Conservation (phyloP, 2,797 vertebrate species). For the Moxostoma hubbsi region DNA sequence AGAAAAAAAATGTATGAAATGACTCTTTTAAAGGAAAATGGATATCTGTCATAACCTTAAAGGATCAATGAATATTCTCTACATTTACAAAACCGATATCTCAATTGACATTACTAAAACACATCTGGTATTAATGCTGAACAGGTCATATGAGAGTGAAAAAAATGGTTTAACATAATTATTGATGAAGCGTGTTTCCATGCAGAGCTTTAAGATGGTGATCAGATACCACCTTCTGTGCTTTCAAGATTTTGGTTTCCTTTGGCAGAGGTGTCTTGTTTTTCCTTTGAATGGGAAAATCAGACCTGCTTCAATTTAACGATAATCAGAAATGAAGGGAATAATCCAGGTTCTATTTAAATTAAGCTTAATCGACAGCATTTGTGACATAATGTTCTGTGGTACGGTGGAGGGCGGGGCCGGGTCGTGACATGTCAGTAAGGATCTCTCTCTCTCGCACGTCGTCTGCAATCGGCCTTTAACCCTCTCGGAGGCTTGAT, state of each 20-base stretch:
- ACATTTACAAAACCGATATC: not conserved
- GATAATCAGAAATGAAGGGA: not conserved
- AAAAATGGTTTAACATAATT: not conserved
- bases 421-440: too few relatives aligned
- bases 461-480: too few relatives aligned
- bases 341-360: too few relatives aligned
- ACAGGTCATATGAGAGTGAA: not conserved
- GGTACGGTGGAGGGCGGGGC: too few relatives aligned
- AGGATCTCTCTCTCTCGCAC: too few relatives aligned
- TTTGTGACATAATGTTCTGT: too few relatives aligned
- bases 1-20: too few relatives aligned
- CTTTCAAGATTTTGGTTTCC: constrained; percentile 6
- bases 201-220: not conserved
- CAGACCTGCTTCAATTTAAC: not conserved
- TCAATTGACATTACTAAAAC: not conserved
- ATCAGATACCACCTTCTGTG: not conserved
- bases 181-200: not conserved
- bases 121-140: not conserved
- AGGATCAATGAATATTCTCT: not conserved
- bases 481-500: too few relatives aligned
- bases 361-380: too few relatives aligned
- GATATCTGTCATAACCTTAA: not conserved
- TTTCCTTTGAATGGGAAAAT: not conserved
- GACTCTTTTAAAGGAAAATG: not conserved
- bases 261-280: constrained; percentile 2